Percentiles rank a stretch among this genome's conserved stretches.
phyloP scores from a whole-genome alignment of 2,888 invertebrate species.

The Pherbina coryleti region DNA sequence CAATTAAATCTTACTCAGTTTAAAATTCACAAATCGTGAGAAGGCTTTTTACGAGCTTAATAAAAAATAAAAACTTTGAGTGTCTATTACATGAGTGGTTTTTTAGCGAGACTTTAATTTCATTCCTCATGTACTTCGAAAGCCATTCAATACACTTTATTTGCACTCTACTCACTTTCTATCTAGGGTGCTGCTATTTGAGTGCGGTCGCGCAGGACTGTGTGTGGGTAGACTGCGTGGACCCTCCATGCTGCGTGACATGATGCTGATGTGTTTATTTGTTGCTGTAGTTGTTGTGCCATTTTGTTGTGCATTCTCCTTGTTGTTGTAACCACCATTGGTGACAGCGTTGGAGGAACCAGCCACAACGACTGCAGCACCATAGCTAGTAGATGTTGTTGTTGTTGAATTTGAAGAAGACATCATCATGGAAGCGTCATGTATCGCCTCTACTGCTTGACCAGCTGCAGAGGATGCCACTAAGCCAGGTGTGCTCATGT shows the following conservation, averaged over 20 bases:
- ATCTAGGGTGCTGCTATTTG: conserved; percentile 71
- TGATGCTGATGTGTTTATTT: conserved; percentile 66
- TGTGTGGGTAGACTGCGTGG: conserved; percentile 72
- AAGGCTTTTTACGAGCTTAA: no score
- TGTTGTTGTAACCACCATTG: conserved; percentile 52
- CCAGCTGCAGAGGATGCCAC: conserved; percentile 67
- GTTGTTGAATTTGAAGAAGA: conserved; percentile 57
- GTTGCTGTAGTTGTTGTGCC: conserved; percentile 50
- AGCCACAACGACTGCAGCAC: conserved; percentile 39
- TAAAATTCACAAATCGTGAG: no score
- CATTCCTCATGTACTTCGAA: neutral
- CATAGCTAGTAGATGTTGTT: neutral
- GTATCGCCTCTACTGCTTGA: conserved; percentile 66
- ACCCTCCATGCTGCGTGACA: conserved; percentile 76
- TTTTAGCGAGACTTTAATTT: neutral
- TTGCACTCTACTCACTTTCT: conserved; percentile 70
- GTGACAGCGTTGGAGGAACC: conserved; percentile 39
- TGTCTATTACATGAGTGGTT: no score
- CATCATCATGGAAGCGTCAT: conserved; percentile 60
- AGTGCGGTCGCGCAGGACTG: conserved; percentile 68
- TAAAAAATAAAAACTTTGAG: no score
- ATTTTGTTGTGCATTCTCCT: conserved; percentile 49
- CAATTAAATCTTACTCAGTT: no score
- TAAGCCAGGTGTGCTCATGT: conserved; percentile 68
- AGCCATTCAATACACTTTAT: neutral